Base-by-base conservation (phyloP, 2,113 vertebrate genomes). In the Alexandromys fortis region DNA sequence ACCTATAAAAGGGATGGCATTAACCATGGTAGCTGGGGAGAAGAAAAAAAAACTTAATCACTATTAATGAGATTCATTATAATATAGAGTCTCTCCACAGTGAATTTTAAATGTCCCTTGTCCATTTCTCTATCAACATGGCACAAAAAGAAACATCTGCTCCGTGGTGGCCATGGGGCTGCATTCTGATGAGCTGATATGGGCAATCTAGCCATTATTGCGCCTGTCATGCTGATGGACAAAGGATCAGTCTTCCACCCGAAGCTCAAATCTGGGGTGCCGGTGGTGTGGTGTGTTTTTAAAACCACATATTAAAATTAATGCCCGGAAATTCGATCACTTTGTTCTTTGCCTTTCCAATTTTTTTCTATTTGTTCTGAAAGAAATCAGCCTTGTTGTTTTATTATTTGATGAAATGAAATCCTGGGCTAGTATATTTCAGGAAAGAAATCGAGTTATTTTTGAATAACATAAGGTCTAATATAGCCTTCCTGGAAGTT, bases 151-250 rank as follows among this genome's bases (percentile, higher is more conserved):
- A 95, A 96, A 79, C 77, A 82, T 95, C 96, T 97, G 94, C 94
- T 94, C 83, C 13, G 7, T 61, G 2, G 26, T 16, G 35, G 68
- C 67, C 78, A 45, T 93, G 96, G 65, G 87, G 58, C 10, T 92
- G 97, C 98, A 98, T 98, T 96, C 78, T 90, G 95, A 97, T 98
- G 65, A 98, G 94, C 96, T 97, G 96, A 83, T 97, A 90, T 28
- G 93, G 94, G 81, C 78, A 82, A 95, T 97, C 79, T 97, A 35
- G 77, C 81, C 49, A 90, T 90, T 96, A 96, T 70, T 58, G 72
- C 92, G 55, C 90, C 76, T 63, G 38, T 86, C 68, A 45, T 86
- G 77, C 93, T 38, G n/a, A 85, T 35, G 30, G 90, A 96, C 61
- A 85, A 86, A 70, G 55, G 86, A 70, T 86, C 75, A 89, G 65